These are phyloP conservation scores for Pipistrellus nathusii DNA, from an alignment of 2,797 vertebrate species.

Conservation along the genomic window DNA sequence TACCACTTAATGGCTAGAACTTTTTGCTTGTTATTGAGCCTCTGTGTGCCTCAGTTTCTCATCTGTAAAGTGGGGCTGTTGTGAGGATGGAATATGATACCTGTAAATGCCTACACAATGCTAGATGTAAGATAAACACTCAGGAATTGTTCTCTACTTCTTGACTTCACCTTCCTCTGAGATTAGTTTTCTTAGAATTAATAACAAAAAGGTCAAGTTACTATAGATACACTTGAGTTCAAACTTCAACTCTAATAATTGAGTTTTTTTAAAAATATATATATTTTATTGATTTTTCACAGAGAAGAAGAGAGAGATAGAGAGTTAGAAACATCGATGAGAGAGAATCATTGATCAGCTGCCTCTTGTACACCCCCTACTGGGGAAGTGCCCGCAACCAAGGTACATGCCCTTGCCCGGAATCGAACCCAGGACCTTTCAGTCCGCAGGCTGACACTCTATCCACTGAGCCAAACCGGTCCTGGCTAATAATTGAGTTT, in stretches of 20 bases:
- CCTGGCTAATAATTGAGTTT: neutral
- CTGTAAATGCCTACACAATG: neutral
- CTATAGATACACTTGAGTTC: neutral
- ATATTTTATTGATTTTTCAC: too few species aligned
- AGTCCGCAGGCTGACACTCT: too few species aligned
- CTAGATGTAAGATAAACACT: neutral
- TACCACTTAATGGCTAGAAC: neutral
- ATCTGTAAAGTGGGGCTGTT: neutral
- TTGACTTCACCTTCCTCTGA: neutral
- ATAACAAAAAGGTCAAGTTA: neutral
- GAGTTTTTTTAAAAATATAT: too few species aligned
- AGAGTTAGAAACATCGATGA: too few species aligned
- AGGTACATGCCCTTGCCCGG: too few species aligned
- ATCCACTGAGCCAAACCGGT: too few species aligned
- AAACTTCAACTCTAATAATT: neutral
- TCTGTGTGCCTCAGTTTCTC: neutral
- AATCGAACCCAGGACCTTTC: too few species aligned
- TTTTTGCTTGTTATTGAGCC: neutral
- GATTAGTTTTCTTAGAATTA: neutral
- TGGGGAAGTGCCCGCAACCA: too few species aligned
- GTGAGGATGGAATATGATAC: neutral
- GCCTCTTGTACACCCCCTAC: too few species aligned
- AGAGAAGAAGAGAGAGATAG: too few species aligned
- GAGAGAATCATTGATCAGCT: too few species aligned
- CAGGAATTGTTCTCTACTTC: neutral